Base-by-base conservation (phyloP, 2,888 invertebrate species). In the Azorinus chamasolen region DNA sequence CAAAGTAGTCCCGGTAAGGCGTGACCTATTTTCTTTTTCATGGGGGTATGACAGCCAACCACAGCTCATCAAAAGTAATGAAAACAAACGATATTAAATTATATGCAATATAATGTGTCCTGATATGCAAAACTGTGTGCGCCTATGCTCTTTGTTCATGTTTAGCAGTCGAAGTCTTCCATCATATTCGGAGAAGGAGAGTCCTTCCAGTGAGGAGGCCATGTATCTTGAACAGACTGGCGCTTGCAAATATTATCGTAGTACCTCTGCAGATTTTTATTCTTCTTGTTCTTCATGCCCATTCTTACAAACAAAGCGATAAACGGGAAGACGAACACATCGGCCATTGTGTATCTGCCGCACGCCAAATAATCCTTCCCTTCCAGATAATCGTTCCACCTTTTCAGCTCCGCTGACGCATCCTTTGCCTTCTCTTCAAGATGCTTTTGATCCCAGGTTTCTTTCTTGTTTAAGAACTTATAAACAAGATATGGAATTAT, bases 141-240 rank as follows among this genome's bases (percentile, higher is more conserved):
- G n/a, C n/a, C n/a, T n/a, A n/a, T n/a, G n/a, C n/a, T n/a, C n/a
- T n/a, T n/a, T n/a, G n/a, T n/a, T n/a, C n/a, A n/a, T n/a, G n/a
- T n/a, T n/a, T n/a, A n/a, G n/a, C n/a, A n/a, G n/a, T n/a, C n/a
- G n/a, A n/a, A n/a, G 41, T 41, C 48, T 18, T 48, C 48, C 48
- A 48, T n/a, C 18, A 16, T 8, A 8, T 18, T 48, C 16, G 48
- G 48, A 18, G 14, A 10, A 5, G 55, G 55, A 22, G n/a, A 4
- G 20, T 77, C 83, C 22, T 69, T 85, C 89, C 89, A 90, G 74
- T 89, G 88, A 1, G 90, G 90, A 3, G 90, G 90, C 85, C 84
- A 83, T 3, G 86, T 83, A 25, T 71, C 65, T 37, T 84, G 41
- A 16, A 89, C 81, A 10, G 82, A 78, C 2, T 82, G 82, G 27